phyloP scores from a whole-genome alignment of 2,888 invertebrate genomes.

The Gandaritis pyraliata region DNA sequence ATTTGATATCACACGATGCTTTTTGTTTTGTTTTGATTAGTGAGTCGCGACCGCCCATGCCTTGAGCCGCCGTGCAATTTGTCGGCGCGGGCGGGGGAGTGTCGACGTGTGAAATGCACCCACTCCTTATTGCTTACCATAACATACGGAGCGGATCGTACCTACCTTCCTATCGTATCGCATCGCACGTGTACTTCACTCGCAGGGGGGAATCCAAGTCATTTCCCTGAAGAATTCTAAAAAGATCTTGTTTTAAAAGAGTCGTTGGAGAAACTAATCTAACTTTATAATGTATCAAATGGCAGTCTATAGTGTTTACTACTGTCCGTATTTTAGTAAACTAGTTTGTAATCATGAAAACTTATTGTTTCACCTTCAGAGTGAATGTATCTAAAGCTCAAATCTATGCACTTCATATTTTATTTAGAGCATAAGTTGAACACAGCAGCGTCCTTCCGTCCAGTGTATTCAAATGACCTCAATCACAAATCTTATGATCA shows the following conservation, averaged over 20 bases:
- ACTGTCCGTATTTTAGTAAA: too few relatives aligned
- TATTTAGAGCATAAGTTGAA: too few relatives aligned
- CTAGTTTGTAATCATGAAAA: too few relatives aligned
- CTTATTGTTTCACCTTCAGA: too few relatives aligned
- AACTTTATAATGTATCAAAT: too few relatives aligned
- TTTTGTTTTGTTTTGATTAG: neutral
- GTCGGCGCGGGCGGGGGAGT: constrained; percentile 21
- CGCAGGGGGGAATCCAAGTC: constrained; percentile 16
- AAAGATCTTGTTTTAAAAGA: neutral
- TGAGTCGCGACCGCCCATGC: constrained; percentile 16
- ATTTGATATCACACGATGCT: too few relatives aligned
- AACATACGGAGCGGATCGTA: constrained; percentile 34
- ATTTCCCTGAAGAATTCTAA: constrained; percentile 20
- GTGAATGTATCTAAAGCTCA: too few relatives aligned
- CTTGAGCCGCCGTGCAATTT: constrained; percentile 25
- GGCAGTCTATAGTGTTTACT: too few relatives aligned
- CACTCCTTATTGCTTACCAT: constrained; percentile 43
- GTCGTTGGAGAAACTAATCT: neutral
- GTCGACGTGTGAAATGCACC: constrained; percentile 38
- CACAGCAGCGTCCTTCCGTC: neutral
- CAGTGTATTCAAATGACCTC: constrained; percentile 18
- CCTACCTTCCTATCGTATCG: constrained; percentile 1
- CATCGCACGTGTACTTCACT: neutral
- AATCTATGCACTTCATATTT: too few relatives aligned
- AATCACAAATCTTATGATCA: constrained; percentile 11